phyloP scores from a whole-genome alignment of 2,888 invertebrate genomes.

The Pasiphila rectangulata region DNA sequence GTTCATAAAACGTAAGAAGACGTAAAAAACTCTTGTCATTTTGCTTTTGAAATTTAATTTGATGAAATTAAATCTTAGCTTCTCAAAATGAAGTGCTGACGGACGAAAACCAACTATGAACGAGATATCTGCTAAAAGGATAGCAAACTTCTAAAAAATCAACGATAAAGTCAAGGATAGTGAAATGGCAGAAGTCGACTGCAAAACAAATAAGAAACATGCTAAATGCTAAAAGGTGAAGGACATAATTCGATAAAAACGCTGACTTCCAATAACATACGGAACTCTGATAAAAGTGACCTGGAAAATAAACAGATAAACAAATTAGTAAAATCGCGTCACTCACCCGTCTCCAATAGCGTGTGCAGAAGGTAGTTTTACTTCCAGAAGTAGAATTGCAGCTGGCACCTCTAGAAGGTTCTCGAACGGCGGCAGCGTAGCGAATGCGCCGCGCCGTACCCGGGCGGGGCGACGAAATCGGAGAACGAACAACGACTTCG shows the following conservation, averaged over 20 bases:
- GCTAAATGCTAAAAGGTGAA: not conserved
- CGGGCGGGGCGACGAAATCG: conserved; percentile 31
- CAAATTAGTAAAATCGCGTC: not conserved
- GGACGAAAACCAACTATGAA: not conserved
- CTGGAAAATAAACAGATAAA: conserved; percentile 13
- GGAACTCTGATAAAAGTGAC: conserved; percentile 10
- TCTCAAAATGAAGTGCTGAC: too few species aligned
- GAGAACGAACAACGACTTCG: conserved; percentile 40
- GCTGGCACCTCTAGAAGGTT: conserved; percentile 40
- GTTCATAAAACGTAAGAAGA: too few species aligned
- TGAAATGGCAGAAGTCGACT: not conserved
- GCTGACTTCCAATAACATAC: not conserved
- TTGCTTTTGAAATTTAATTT: too few species aligned
- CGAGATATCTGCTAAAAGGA: too few species aligned
- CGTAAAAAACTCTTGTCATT: too few species aligned
- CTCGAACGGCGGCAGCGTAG: conserved; percentile 44
- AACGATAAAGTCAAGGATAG: not conserved
- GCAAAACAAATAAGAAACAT: not conserved
- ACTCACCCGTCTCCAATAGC: conserved; percentile 24
- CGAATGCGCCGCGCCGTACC: conserved; percentile 39
- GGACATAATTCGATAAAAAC: not conserved
- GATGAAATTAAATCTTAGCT: too few species aligned
- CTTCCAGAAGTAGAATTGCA: conserved; percentile 20
- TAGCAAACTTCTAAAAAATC: not conserved
- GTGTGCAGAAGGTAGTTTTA: conserved; percentile 20